Percentiles rank a stretch among this genome's conserved stretches.
These are phyloP conservation scores for Mus spicilegus DNA, from an alignment of 2,113 vertebrate species.

Conservation along the genomic window DNA sequence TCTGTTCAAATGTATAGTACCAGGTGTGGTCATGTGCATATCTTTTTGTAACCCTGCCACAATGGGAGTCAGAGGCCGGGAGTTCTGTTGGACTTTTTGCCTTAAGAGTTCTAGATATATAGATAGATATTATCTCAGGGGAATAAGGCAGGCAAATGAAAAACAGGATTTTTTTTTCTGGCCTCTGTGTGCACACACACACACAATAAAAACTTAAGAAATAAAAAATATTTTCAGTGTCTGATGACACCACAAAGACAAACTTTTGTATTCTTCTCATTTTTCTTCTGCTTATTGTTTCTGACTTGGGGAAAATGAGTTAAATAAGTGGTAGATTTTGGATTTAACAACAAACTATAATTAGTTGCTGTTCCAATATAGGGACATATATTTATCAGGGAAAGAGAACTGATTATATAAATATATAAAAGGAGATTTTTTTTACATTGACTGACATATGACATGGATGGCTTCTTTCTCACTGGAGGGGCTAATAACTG, in stretches of 20 bases:
- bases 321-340: neutral
- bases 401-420: neutral
- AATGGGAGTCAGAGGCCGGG: neutral
- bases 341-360: neutral
- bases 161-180: neutral
- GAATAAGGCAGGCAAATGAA: neutral
- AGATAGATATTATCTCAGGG: neutral
- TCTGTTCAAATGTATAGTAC: neutral
- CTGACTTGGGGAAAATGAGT: conserved; percentile 2
- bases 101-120: neutral
- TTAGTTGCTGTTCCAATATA: neutral
- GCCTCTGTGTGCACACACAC: neutral
- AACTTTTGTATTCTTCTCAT: neutral
- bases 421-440: neutral
- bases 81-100: neutral
- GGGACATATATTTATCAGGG: neutral
- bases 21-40: too few relatives aligned
- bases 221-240: neutral
- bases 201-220: neutral
- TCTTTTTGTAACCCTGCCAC: neutral
- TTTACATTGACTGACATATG: neutral
- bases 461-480: neutral
- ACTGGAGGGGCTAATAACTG: neutral
- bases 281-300: neutral
- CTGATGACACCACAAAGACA: neutral